These are phyloP conservation scores for Papilio aristodemus DNA, from an alignment of 1,140 invertebrate genomes.

Conservation along the genomic window DNA sequence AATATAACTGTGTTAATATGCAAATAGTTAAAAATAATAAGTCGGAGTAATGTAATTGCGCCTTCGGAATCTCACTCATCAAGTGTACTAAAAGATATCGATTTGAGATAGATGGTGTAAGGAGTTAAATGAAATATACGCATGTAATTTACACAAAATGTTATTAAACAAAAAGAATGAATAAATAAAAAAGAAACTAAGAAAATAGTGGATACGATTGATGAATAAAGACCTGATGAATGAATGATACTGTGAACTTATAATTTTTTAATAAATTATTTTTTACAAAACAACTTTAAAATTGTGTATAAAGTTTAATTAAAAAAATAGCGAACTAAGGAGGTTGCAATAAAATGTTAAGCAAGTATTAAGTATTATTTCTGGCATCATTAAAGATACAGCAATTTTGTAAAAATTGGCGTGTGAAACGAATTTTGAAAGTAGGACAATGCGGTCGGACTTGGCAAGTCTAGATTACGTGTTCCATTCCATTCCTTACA, in stretches of 20 bases:
- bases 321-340: background rate
- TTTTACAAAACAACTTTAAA: background rate
- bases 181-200: too few species aligned
- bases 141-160: too few species aligned
- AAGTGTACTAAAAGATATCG: too few species aligned
- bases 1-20: too few species aligned
- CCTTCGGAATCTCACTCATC: too few species aligned
- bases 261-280: background rate
- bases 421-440: slow-evolving; percentile 31
- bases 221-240: too few species aligned
- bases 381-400: slow-evolving; percentile 15
- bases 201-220: too few species aligned
- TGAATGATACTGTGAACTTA: background rate
- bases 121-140: too few species aligned
- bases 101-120: too few species aligned
- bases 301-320: background rate
- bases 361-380: slow-evolving; percentile 2
- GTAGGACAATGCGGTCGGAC: slow-evolving; percentile 21
- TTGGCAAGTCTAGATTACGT: slow-evolving; percentile 25
- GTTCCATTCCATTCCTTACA: slow-evolving; percentile 26
- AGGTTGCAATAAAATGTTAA: slow-evolving; percentile 1
- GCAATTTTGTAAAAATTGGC: slow-evolving; percentile 25
- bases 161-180: too few species aligned
- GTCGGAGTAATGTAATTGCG: too few species aligned
- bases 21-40: too few species aligned